Evolutionary conservation across 2,797 vertebrate genomes (phyloP).

Genomic region (Limnodromus scolopaceus): DNA sequence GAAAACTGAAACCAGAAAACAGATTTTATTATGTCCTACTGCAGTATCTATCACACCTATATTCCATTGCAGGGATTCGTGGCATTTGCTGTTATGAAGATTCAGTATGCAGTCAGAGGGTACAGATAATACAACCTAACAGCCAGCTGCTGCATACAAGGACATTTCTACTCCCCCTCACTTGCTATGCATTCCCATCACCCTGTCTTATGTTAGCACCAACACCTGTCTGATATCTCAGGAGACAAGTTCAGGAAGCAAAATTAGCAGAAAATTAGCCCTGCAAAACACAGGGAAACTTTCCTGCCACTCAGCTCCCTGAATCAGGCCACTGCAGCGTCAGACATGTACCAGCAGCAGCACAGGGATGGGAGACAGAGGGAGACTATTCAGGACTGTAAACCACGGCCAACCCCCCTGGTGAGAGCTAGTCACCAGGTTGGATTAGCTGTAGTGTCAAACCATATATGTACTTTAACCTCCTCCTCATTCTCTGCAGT

Average conservation of each 20-base stretch:
- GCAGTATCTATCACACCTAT: background rate
- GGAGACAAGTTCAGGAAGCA: background rate
- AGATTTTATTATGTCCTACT: background rate
- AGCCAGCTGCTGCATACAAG: background rate
- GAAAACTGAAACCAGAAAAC: background rate
- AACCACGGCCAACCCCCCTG: accelerated
- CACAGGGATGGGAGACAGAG: background rate
- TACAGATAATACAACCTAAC: background rate
- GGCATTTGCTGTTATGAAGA: background rate
- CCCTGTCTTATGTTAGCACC: background rate
- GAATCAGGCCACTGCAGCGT: background rate
- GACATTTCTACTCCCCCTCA: background rate
- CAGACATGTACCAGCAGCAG: background rate
- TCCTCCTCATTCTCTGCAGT: background rate
- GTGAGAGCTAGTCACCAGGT: background rate
- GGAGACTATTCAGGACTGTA: background rate
- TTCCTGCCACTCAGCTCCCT: background rate
- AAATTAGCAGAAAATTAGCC: background rate
- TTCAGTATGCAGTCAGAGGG: background rate
- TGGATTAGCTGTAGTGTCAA: background rate
- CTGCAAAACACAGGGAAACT: background rate
- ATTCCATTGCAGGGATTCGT: background rate
- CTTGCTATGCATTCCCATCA: background rate
- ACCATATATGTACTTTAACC: background rate
- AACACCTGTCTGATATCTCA: background rate